Percentiles rank a stretch among this genome's conserved stretches.
phyloP scores from a whole-genome alignment of 2,113 vertebrate genomes.

The Sorex fumeus region DNA sequence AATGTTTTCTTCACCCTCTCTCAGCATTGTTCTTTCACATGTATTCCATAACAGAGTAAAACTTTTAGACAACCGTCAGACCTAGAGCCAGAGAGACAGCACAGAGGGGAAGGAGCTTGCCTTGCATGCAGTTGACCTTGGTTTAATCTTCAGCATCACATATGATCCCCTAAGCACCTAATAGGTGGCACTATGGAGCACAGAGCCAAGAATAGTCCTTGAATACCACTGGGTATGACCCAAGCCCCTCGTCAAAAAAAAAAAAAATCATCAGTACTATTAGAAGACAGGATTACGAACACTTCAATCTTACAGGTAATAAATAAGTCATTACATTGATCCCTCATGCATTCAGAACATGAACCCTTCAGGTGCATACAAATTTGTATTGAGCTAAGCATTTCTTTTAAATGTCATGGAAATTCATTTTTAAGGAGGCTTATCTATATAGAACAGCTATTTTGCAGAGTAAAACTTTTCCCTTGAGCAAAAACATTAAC shows the following conservation, averaged over 20 bases:
- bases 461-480: constrained; percentile 56
- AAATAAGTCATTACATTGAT: not conserved
- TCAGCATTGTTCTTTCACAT: not conserved
- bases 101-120: no score
- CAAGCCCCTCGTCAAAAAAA: no score
- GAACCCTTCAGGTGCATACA: not conserved
- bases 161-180: no score
- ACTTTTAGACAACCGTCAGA: not conserved
- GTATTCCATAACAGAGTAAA: not conserved
- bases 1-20: not conserved
- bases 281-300: constrained; percentile 17
- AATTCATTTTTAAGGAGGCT: constrained; percentile 29
- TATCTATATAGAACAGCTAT: not conserved
- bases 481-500: constrained; percentile 28
- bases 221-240: no score
- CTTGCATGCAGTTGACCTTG: no score
- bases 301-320: not conserved
- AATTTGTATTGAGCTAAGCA: not conserved
- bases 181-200: no score
- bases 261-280: not conserved
- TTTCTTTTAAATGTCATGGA: constrained; percentile 23
- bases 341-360: not conserved
- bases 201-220: no score
- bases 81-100: no score
- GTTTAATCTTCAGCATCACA: no score